Conservation (phyloP, 2,113 vertebrate species). For the Lynx canadensis region DNA sequence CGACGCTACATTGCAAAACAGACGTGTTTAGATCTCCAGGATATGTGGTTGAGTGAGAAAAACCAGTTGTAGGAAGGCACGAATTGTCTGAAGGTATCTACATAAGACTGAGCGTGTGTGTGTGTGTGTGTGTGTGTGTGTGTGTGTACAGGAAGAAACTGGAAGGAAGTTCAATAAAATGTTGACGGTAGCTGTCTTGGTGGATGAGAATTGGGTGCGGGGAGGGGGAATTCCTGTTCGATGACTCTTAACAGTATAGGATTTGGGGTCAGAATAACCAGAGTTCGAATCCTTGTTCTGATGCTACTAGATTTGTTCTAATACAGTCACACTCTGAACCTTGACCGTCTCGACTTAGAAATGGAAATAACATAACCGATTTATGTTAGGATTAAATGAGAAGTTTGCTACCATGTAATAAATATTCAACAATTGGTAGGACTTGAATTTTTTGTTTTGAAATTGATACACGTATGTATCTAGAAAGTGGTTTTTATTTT, state of each 20-base stretch:
- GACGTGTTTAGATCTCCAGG: not conserved
- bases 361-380: too few species aligned
- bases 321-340: not conserved
- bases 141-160: too few species aligned
- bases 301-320: not conserved
- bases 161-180: not conserved
- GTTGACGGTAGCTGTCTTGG: too few species aligned
- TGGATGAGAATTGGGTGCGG: not conserved
- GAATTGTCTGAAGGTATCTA: not conserved
- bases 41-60: not conserved
- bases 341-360: not conserved
- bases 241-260: accelerated
- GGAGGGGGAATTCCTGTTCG: too few species aligned
- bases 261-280: not conserved
- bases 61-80: not conserved
- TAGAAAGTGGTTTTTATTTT: not conserved
- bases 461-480: too few species aligned
- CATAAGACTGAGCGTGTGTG: too few species aligned
- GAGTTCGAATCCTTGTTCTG: not conserved
- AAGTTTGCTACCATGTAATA: too few species aligned
- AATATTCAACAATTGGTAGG: not conserved
- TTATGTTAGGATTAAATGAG: not conserved
- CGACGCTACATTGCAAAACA: not conserved
- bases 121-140: not conserved
- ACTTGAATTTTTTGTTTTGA: not conserved